Evolutionary conservation across 2,888 invertebrate species (phyloP), one percentile per base, ranked within the genome.

Genomic region (Lasioglossum figueresi): DNA sequence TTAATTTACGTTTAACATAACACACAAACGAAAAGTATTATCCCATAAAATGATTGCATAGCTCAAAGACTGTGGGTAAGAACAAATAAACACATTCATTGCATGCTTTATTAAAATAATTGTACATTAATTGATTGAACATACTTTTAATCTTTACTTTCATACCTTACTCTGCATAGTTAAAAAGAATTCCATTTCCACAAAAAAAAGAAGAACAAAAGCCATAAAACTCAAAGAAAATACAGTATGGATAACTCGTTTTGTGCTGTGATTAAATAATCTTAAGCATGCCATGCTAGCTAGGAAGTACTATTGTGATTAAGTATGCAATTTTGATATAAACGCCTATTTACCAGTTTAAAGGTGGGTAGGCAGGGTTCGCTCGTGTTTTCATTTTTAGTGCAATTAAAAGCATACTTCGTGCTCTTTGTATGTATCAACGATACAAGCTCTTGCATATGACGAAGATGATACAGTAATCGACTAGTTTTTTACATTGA

Each of bases 181-280:
- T 52, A 77, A 79, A 68, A 82, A 73, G 14, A 79, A 45, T 74
- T 85, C 77, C 43, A 72, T 76, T 89, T 77, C 68, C 56, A 73
- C 71, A 83, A 82, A 84, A 83, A 82, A 84, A n/a, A 71, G 76
- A 66, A 80, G 74, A 76, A 77, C 70, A 52, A 48, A 77, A 85
- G 83, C 81, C 81, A 78, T 81, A 82, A 68, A 84, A 82, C 59
- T 74, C 59, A 74, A 43, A 80, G 34, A 77, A 85, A 78, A 72
- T 79, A 76, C 82, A 77, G 34, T 74, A 56, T 82, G 82, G 84
- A 86, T 84, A 89, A 89, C 86, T 89, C 88, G 88, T 89, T 89
- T 89, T 88, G 85, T 89, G 87, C 89, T 89, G 90, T 88, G 89
- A 90, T 90, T 84, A 87, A 82, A 81, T 85, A 89, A 85, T 87